phyloP scores from a whole-genome alignment of 2,113 vertebrate genomes.

The Tupaia tana region DNA sequence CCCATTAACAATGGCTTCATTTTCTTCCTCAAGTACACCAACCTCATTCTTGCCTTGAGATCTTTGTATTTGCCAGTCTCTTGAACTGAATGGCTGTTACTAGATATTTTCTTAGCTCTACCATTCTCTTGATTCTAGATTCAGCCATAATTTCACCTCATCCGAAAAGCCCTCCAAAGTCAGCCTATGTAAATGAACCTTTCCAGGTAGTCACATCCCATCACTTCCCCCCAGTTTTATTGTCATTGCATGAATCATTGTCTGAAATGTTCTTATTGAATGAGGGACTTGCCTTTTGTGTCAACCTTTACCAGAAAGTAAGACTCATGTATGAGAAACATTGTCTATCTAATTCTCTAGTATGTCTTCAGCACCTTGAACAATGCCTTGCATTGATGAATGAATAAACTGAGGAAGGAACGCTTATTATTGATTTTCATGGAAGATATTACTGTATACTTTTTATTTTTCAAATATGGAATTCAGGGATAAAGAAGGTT shows the following conservation, averaged over 20 bases:
- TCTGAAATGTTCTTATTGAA: conserved; percentile 18
- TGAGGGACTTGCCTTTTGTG: neutral
- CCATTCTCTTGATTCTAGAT: conserved; percentile 6
- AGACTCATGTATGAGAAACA: neutral
- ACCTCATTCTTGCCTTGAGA: neutral
- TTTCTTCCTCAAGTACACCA: conserved; percentile 1
- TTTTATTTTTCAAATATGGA: neutral
- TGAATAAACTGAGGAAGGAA: neutral
- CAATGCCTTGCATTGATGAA: neutral
- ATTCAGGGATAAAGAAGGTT: neutral
- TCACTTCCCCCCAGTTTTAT: neutral
- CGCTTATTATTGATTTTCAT: neutral
- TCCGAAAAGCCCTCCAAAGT: neutral
- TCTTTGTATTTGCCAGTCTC: neutral
- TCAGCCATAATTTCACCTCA: conserved; percentile 18
- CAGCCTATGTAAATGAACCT: conserved; percentile 16
- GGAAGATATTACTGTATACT: neutral
- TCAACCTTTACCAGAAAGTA: neutral
- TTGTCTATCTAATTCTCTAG: neutral
- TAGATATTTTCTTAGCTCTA: neutral
- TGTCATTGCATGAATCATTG: neutral
- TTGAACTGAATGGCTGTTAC: neutral
- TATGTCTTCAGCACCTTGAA: neutral
- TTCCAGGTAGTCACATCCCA: conserved; percentile 3
- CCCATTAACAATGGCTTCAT: neutral